Evolutionary conservation across 2,888 invertebrate species (phyloP), one percentile per base, ranked within the genome.

Genomic region (Epinotia demarniana): DNA sequence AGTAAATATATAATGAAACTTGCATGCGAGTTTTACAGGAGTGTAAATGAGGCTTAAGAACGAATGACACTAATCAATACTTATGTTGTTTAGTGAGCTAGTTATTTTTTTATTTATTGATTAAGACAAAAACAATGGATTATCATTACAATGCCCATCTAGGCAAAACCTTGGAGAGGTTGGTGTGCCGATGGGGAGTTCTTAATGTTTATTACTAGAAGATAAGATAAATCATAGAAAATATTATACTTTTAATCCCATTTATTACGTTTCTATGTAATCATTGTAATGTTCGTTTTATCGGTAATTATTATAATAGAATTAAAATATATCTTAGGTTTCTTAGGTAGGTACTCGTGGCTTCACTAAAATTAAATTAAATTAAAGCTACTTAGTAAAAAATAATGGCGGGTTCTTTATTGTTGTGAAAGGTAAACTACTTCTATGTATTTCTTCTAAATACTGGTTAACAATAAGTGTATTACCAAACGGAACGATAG

Each of bases 261-360:
- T 68, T 68, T 68, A 68, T 43, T 68, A 68, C 33, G 57, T 57
- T 55, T 57, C 23, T 23, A 39, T 39, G 39, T 68, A 57, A 57
- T 68, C n/a, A 67, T 43, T 9, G 16, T 57, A 55, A 19, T 57
- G 13, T 57, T 67, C 13, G 13, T 66, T 66, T 67, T 27, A n/a
- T 64, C 8, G 11, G 27, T 55, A 43, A 55, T 18, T 57, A 57
- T 55, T 63, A 62, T 39, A 53, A 53, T 61, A 60, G 33, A 27
- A 63, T 55, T 67, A 57, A 39, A 55, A 43, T 43, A 61, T 61
- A 71, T 71, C 62, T 71, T 62, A 63, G 71, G 39, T 43, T 55
- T 62, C n/a, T 49, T 49, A 58, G 58, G 49, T 49, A 58, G 58
- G 49, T 70, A 55, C n/a, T 43, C 12, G 39, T 72, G 43, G 72